Evolutionary conservation across 1,140 invertebrate genomes (phyloP).

Genomic region (Dinoponera quadriceps): DNA sequence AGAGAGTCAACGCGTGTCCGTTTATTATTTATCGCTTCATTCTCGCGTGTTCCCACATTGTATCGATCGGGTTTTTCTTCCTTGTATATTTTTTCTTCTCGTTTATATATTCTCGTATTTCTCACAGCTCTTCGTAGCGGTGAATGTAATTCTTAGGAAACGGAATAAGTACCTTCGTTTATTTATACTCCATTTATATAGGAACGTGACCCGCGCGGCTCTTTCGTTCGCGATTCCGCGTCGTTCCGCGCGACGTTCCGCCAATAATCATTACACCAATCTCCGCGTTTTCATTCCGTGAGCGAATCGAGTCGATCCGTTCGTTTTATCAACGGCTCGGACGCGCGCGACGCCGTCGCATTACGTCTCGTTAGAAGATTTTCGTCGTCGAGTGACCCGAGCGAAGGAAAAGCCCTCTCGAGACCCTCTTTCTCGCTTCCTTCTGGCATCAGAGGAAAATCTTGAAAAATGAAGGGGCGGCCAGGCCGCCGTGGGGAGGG

Average conservation of each 20-base stretch:
- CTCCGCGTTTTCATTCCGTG: conserved; percentile 25
- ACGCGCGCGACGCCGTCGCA: conserved; percentile 17
- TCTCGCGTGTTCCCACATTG: too few relatives aligned
- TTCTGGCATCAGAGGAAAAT: conserved; percentile 70
- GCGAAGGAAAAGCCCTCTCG: conserved; percentile 50
- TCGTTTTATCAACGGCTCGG: conserved; percentile 22
- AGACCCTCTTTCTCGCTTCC: conserved; percentile 36
- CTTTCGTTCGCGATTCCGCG: not conserved
- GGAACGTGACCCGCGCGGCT: too few relatives aligned
- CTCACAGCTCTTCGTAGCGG: too few relatives aligned
- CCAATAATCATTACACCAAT: conserved; percentile 49
- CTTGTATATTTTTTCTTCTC: too few relatives aligned
- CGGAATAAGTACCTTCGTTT: too few relatives aligned
- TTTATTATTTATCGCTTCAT: too few relatives aligned
- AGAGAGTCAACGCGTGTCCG: too few relatives aligned
- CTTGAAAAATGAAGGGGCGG: conserved; percentile 73
- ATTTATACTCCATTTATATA: too few relatives aligned
- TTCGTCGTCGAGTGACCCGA: conserved; percentile 65
- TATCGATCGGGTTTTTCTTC: too few relatives aligned
- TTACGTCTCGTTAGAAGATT: conserved; percentile 70
- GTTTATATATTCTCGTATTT: too few relatives aligned
- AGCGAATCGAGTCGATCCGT: conserved; percentile 31
- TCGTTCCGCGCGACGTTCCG: not conserved
- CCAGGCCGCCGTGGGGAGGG: conserved; percentile 18
- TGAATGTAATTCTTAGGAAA: too few relatives aligned